Base-by-base conservation (phyloP, 2,888 invertebrate genomes). In the Octodonta nipae region DNA sequence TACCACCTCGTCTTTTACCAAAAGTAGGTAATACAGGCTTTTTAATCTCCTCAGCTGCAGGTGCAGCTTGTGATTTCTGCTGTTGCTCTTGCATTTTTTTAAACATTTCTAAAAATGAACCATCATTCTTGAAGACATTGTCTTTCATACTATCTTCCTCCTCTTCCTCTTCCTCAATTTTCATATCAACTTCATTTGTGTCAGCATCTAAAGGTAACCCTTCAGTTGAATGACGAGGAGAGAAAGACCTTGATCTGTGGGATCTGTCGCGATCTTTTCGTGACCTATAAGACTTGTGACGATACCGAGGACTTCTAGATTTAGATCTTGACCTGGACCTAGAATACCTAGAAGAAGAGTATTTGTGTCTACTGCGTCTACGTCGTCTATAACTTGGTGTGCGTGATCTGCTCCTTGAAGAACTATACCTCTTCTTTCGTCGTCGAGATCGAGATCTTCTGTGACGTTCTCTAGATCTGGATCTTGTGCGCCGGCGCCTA, bases 41-140 rank as follows among this genome's bases (percentile, higher is more conserved):
- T 25, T 61, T 59, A 28, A 61, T 57, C 22, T 43, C 42, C 5
- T 58, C 55, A 3, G 53, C 67, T 3, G 55, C 53, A 4, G 37
- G n/a, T 5, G 34, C 31, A 4, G 37, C 34, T 10, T 42, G 41
- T 34, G 57, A 52, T 49, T 66, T 66, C 17, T 55, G 55, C 42
- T 70, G 68, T 38, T 63, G 59, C 41, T 79, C 78, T 51, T 84
- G 82, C 82, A 88, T 79, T 57, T 82, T 85, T 60, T 88, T 88
- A 51, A 89, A 89, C 73, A 87, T 80, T 58, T 88, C 88, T 51
- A 89, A 66, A 54, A 89, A 89, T 41, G 85, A 84, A 3, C 89
- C 89, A 55, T 89, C 89, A 58, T 89, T 89, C 54, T 82, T 84
- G 51, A 84, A 84, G 14, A 66, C 54, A 8, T 70, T 71, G 5